Evolutionary conservation across 1,140 invertebrate genomes (phyloP).

Genomic region (Phenacoccus solenopsis): DNA sequence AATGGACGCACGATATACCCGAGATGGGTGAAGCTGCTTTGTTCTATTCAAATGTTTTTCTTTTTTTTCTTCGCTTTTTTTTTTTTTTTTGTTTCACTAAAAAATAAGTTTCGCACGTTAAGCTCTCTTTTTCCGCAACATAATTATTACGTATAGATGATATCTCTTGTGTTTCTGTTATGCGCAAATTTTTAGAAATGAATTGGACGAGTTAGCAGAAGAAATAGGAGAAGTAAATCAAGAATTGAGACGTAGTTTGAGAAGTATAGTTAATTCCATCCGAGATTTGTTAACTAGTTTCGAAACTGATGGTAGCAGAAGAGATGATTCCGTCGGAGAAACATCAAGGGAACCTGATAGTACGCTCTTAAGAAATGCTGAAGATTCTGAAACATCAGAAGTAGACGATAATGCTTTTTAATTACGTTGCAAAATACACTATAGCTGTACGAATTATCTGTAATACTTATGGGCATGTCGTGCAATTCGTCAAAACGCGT

Average conservation of each 20-base stretch:
- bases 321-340: not conserved
- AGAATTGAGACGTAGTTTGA: conserved; percentile 4
- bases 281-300: conserved; percentile 3
- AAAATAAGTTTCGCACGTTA: too few relatives aligned
- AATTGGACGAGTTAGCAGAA: conserved; percentile 3
- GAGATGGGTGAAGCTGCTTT: too few relatives aligned
- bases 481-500: too few relatives aligned
- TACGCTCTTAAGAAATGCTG: not conserved
- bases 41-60: too few relatives aligned
- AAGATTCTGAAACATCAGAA: conserved; percentile 1
- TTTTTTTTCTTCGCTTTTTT: not conserved
- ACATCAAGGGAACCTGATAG: not conserved
- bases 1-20: too few relatives aligned
- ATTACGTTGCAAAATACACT: not conserved
- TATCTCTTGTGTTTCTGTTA: too few relatives aligned
- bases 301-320: not conserved
- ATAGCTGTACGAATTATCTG: too few relatives aligned
- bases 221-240: conserved; percentile 8
- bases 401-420: not conserved
- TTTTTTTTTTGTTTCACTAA: too few relatives aligned
- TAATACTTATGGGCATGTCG: too few relatives aligned
- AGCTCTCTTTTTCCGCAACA: too few relatives aligned
- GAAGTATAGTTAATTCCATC: conserved; percentile 3
- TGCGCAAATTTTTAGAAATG: not conserved
- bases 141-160: too few relatives aligned